Evolutionary conservation across 2,113 vertebrate genomes (phyloP), one percentile per base, ranked within the genome.

Genomic region (Xenotilapia longispinis): DNA sequence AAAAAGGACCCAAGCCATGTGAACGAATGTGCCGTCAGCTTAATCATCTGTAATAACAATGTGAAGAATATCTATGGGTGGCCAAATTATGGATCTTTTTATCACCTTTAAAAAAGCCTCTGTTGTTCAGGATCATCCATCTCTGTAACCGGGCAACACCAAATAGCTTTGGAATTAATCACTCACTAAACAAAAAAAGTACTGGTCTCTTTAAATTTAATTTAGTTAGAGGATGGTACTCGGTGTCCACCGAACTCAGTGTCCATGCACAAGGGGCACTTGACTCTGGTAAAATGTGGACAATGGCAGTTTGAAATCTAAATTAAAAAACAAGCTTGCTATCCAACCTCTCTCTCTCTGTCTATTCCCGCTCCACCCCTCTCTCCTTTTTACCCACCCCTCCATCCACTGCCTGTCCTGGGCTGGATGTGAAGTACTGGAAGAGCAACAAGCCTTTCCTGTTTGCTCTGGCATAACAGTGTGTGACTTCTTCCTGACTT

Each of bases 401-500:
- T 68, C 80, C 63, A 9, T 84, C 51, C 36, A 51, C 73, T 7
- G 31, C 73, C 63, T 78, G 51, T 65, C 42, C 89, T 54, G 81
- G 58, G 78, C 79, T 83, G 60, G 90, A 91, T 57, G 91, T 81
- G 83, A 87, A 94, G 90, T 78, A 75, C 84, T 93, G 92, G 88
- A 90, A 84, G 86, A 93, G 91, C 91, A 95, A 94, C 94, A 95
- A 94, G 92, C 88, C 88, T 83, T 90, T 89, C 86, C 94, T 89
- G 94, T 94, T 88, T 87, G 88, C 84, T 89, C 87, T 93, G 93
- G 93, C 92, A 92, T 92, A 94, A 94, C 93, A 94, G 83, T 80
- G 82, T 94, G 91, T 96, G 96, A 97, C 96, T 96, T 95, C 92
- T 95, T 84, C 81, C 88, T 96, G 96, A 96, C 95, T 96, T 96